Evolutionary conservation across 1,140 invertebrate species (phyloP).

Genomic region (Chironomus tepperi): DNA sequence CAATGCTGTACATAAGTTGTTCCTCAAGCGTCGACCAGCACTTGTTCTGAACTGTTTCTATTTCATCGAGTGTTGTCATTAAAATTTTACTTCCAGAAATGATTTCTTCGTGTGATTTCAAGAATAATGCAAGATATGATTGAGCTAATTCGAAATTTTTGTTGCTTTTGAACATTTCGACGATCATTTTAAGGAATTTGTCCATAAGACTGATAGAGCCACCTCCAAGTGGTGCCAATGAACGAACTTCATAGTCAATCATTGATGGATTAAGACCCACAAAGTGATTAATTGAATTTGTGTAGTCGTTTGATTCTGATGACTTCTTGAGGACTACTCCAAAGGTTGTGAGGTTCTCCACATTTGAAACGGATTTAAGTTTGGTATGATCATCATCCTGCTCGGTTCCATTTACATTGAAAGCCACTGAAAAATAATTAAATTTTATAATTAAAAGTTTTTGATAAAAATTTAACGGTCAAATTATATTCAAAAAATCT

Average conservation of each 20-base stretch:
- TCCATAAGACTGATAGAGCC: slow-evolving; percentile 59
- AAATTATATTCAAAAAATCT: no score
- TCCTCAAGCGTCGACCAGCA: slow-evolving; percentile 61
- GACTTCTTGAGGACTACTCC: slow-evolving; percentile 49
- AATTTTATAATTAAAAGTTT: no score
- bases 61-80: slow-evolving; percentile 45
- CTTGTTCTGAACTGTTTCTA: slow-evolving; percentile 49
- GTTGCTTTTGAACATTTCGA: slow-evolving; percentile 61
- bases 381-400: slow-evolving; percentile 41
- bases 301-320: slow-evolving; percentile 41
- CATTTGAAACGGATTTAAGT: slow-evolving; percentile 39
- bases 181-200: slow-evolving; percentile 72
- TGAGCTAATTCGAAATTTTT: slow-evolving; percentile 87
- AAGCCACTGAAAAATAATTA: slow-evolving; percentile 48
- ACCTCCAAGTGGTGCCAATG: slow-evolving; percentile 60
- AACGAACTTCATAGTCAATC: slow-evolving; percentile 84
- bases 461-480: no score
- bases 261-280: slow-evolving; percentile 73
- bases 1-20: slow-evolving; percentile 66
- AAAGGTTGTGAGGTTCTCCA: slow-evolving; percentile 45
- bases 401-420: slow-evolving; percentile 55
- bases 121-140: slow-evolving; percentile 82
- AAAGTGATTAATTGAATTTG: slow-evolving; percentile 57
- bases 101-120: slow-evolving; percentile 70
- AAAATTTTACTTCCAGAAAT: slow-evolving; percentile 52